A percentile compares a stretch with the other conserved stretches of the same genome.
These are phyloP conservation scores for Rhinoraja longicauda DNA, from an alignment of 2,797 vertebrate genomes.

Conservation along the genomic window DNA sequence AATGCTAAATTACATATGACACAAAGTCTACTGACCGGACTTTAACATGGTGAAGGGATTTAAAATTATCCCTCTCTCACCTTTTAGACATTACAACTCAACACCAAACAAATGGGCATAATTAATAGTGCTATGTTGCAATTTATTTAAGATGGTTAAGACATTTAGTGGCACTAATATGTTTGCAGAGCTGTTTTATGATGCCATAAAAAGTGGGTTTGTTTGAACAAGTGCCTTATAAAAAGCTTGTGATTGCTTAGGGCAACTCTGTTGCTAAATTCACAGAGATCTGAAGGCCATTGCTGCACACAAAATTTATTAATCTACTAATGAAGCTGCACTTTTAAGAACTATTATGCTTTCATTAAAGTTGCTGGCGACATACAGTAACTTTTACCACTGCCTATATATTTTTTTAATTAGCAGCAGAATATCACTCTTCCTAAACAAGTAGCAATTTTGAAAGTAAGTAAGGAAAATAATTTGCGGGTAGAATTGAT, in stretches of 20 bases:
- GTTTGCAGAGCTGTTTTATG: slow-evolving; percentile 30
- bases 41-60: not conserved
- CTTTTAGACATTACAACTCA: not conserved
- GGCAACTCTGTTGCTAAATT: slow-evolving; percentile 14
- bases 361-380: slow-evolving; percentile 25
- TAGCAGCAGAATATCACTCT: not conserved
- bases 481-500: not conserved
- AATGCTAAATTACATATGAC: not conserved
- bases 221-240: slow-evolving; percentile 33
- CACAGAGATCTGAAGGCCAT: slow-evolving; percentile 8
- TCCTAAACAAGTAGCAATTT: not conserved
- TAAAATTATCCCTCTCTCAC: not conserved
- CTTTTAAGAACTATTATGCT: slow-evolving; percentile 24
- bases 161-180: slow-evolving; percentile 25
- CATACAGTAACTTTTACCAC: slow-evolving; percentile 20
- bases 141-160: slow-evolving; percentile 14
- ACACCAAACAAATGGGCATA: not conserved
- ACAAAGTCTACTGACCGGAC: not conserved
- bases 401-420: not conserved
- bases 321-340: slow-evolving; percentile 22
- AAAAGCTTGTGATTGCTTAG: slow-evolving; percentile 9
- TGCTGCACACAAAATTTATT: slow-evolving; percentile 16
- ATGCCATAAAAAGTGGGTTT: slow-evolving; percentile 8
- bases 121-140: slow-evolving; percentile 1
- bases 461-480: not conserved